Percentiles rank a stretch among this genome's conserved stretches.
phyloP scores from a whole-genome alignment of 2,888 invertebrate genomes.

The Platycheirus albimanus region DNA sequence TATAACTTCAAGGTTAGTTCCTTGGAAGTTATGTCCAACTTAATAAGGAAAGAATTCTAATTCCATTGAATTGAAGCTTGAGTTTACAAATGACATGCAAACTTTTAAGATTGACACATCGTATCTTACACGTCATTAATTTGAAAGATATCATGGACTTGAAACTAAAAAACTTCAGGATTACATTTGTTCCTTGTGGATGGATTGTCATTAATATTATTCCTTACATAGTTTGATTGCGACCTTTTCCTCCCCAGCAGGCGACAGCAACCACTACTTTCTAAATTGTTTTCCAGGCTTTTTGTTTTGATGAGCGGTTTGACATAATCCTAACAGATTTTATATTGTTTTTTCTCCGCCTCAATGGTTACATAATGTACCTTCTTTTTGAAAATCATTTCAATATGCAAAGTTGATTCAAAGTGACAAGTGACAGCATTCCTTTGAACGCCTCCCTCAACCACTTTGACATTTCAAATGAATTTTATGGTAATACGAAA shows the following conservation, averaged over 20 bases:
- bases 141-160: too few species aligned
- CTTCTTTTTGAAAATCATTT: not conserved
- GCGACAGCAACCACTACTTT: not conserved
- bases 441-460: constrained; percentile 21
- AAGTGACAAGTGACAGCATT: not conserved
- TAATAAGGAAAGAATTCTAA: too few species aligned
- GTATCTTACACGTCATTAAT: too few species aligned
- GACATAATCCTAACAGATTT: not conserved
- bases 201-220: too few species aligned
- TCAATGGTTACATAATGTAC: not conserved
- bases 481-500: constrained; percentile 17
- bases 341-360: not conserved
- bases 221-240: not conserved
- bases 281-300: not conserved
- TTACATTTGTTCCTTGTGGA: too few species aligned
- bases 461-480: constrained; percentile 27
- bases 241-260: not conserved
- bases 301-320: constrained; percentile 1
- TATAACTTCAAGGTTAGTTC: too few species aligned
- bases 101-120: too few species aligned
- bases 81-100: too few species aligned
- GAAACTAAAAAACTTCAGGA: too few species aligned
- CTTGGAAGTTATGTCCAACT: too few species aligned
- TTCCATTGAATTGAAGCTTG: too few species aligned
- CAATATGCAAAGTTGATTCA: constrained; percentile 10